phyloP scores from a whole-genome alignment of 2,113 vertebrate genomes.

The Aegotheles bennettii region DNA sequence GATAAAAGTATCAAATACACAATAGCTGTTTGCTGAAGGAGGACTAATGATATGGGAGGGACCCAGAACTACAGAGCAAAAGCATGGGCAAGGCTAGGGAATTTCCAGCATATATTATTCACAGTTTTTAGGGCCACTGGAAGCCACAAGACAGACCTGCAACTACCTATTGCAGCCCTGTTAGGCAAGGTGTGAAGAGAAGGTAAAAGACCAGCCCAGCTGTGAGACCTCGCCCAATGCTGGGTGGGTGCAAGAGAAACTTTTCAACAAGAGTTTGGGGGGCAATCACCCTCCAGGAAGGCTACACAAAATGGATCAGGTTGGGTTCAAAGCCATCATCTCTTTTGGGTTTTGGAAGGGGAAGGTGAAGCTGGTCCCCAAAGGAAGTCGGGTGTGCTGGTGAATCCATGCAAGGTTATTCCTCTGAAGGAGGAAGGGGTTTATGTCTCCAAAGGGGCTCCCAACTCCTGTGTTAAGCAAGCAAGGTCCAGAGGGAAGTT shows the following conservation, averaged over 20 bases:
- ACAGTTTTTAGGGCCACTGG: neutral
- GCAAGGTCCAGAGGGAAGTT: neutral
- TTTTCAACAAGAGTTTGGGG: neutral
- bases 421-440: neutral
- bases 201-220: neutral
- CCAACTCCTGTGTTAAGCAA: neutral
- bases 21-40: slow-evolving; percentile 1
- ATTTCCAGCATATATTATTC: neutral
- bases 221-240: neutral
- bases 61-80: neutral
- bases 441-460: neutral
- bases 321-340: neutral
- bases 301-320: neutral
- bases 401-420: neutral
- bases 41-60: slow-evolving; percentile 1
- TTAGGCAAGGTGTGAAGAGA: neutral
- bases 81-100: neutral
- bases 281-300: neutral
- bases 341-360: neutral
- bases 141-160: neutral
- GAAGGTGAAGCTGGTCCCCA: neutral
- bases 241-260: neutral
- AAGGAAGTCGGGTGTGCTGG: neutral
- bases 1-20: slow-evolving; percentile 19
- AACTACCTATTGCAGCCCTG: neutral